Conservation (phyloP, 2,888 invertebrate species). For the Pristionchus japonicus region DNA sequence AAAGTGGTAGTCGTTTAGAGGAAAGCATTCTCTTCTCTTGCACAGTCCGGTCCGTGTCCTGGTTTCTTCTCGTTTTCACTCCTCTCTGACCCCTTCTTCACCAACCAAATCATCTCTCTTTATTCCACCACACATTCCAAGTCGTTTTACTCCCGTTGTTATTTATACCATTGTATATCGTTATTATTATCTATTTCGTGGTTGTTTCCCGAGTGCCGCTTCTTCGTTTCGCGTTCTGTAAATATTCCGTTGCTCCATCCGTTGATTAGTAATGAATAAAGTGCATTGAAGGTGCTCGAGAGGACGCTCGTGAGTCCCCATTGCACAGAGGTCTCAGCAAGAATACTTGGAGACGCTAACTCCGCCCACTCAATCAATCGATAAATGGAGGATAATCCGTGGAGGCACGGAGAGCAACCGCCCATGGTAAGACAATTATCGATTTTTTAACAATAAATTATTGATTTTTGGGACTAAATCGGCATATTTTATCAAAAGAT, state of each 20-base stretch:
- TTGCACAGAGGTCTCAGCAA: not conserved
- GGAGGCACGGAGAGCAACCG: slow-evolving; percentile 45
- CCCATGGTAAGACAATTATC: not conserved
- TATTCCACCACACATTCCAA: not conserved
- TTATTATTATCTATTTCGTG: not conserved
- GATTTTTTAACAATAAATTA: not conserved
- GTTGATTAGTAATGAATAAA: not conserved
- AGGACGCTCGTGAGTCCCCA: not conserved
- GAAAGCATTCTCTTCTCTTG: not conserved
- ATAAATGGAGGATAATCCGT: slow-evolving; percentile 46
- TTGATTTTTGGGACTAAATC: not conserved
- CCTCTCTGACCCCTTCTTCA: not conserved
- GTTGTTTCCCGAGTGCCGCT: not conserved
- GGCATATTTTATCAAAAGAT: not conserved
- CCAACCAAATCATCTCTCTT: not conserved
- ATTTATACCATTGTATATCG: not conserved
- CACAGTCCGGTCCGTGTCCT: slow-evolving; percentile 5
- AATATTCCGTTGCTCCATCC: not conserved
- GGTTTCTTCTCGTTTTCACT: slow-evolving; percentile 29
- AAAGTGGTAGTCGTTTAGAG: not conserved
- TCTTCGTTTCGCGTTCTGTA: not conserved
- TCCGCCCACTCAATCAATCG: not conserved
- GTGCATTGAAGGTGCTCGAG: not conserved
- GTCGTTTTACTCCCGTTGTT: not conserved
- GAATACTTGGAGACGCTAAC: not conserved